A percentile compares a stretch with the other conserved stretches of the same genome.
phyloP scores from a whole-genome alignment of 2,113 vertebrate species.

The Baryphthengus martii region DNA sequence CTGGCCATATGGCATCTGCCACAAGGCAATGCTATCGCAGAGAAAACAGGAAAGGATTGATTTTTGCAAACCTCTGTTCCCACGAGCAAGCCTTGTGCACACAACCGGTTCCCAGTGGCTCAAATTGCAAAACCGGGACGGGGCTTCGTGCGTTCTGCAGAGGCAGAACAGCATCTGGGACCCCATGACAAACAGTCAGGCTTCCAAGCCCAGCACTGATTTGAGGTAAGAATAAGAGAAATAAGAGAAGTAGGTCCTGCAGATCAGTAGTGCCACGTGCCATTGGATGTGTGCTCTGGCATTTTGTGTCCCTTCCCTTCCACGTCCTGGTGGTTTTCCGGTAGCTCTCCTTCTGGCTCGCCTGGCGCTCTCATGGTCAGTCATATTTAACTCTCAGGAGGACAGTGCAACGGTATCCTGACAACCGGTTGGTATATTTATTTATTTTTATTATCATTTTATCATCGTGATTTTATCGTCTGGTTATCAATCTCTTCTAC shows the following conservation, averaged over 20 bases:
- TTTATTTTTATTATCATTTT: not conserved
- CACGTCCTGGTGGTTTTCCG: constrained; percentile 35
- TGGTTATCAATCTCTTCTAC: constrained; percentile 11
- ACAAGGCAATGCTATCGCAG: not conserved
- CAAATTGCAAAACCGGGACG: not conserved
- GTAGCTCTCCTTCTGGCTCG: constrained; percentile 12
- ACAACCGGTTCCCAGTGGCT: not conserved
- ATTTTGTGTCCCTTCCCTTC: constrained; percentile 34
- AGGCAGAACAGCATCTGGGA: not conserved
- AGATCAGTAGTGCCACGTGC: not conserved
- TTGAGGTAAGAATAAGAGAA: not conserved
- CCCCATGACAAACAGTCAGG: not conserved
- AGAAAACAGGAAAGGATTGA: not conserved
- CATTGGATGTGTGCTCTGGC: not conserved
- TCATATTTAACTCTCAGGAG: constrained; percentile 62
- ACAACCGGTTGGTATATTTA: constrained; percentile 69
- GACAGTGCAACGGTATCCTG: not conserved
- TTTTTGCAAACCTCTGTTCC: not conserved
- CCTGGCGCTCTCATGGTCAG: constrained; percentile 62
- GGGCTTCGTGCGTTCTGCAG: not conserved
- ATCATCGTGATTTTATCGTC: not conserved
- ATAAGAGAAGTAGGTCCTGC: not conserved
- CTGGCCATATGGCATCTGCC: not conserved
- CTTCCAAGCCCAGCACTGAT: not conserved
- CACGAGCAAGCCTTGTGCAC: not conserved